These are phyloP conservation scores for Gadopsis marmoratus DNA, from an alignment of 2,797 vertebrate species.

Conservation along the genomic window DNA sequence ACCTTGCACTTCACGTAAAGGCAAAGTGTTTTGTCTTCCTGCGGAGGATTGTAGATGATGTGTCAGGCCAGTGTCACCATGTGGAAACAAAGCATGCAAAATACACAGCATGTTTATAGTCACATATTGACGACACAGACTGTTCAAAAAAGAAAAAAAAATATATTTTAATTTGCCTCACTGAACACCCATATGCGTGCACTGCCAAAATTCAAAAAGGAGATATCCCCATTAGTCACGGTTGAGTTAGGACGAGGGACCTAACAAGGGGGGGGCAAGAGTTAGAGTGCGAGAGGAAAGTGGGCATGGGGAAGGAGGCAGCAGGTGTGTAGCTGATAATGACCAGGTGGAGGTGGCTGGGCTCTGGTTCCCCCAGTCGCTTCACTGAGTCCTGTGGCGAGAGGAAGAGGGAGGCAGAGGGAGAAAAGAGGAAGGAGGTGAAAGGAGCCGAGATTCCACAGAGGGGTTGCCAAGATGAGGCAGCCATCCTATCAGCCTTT, in stretches of 20 bases:
- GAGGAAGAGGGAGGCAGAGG: slow-evolving; percentile 28
- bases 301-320: slow-evolving; percentile 46
- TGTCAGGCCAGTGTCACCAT: background rate
- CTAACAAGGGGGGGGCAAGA: slow-evolving; percentile 41
- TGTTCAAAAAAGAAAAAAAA: background rate
- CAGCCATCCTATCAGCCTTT: slow-evolving; percentile 50
- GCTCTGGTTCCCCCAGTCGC: slow-evolving; percentile 69
- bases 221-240: slow-evolving; percentile 60
- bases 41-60: slow-evolving; percentile 17
- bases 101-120: background rate
- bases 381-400: slow-evolving; percentile 60
- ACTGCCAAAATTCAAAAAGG: slow-evolving; percentile 26
- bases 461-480: slow-evolving; percentile 51
- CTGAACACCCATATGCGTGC: background rate
- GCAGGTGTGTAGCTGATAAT: slow-evolving; percentile 80
- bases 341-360: slow-evolving; percentile 75
- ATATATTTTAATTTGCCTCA: slow-evolving; percentile 3
- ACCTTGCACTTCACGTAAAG: slow-evolving; percentile 30
- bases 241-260: slow-evolving; percentile 50
- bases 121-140: background rate
- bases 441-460: slow-evolving; percentile 39
- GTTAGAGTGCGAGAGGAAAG: slow-evolving; percentile 35
- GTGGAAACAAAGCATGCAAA: slow-evolving; percentile 5
- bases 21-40: slow-evolving; percentile 30
- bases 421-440: slow-evolving; percentile 37